phyloP scores from a whole-genome alignment of 2,113 vertebrate genomes.

The Callionymus lyra region DNA sequence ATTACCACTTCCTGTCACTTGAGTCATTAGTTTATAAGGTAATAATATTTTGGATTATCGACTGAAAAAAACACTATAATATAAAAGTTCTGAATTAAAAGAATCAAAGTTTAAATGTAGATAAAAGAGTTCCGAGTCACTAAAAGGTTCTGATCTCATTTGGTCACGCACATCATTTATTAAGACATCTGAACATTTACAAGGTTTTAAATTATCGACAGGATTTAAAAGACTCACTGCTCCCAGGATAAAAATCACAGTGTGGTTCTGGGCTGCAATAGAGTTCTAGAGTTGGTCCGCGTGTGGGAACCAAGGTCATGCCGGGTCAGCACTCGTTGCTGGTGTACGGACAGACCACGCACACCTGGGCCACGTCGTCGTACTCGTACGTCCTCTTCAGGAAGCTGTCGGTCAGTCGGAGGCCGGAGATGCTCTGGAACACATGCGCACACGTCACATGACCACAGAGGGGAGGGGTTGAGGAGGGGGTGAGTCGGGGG shows the following conservation, averaged over 20 bases:
- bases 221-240: slow-evolving; percentile 42
- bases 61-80: too few species aligned
- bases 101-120: too few species aligned
- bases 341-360: slow-evolving; percentile 82
- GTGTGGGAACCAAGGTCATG: slow-evolving; percentile 19
- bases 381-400: slow-evolving; percentile 97
- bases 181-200: slow-evolving; percentile 56
- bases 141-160: too few species aligned
- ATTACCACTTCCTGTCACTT: too few species aligned
- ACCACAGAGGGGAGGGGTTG: background rate
- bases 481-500: background rate
- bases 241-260: slow-evolving; percentile 26
- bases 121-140: too few species aligned
- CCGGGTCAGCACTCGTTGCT: slow-evolving; percentile 64
- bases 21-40: too few species aligned
- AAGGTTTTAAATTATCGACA: slow-evolving; percentile 49
- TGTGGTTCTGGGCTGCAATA: slow-evolving; percentile 9
- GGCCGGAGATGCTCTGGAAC: slow-evolving; percentile 85
- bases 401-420: slow-evolving; percentile 91
- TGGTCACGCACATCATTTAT: slow-evolving; percentile 40
- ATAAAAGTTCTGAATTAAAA: too few species aligned
- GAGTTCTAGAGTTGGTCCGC: slow-evolving; percentile 57
- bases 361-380: slow-evolving; percentile 95
- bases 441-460: background rate
- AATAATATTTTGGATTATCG: too few species aligned